Evolutionary conservation across 2,888 invertebrate species (phyloP), one percentile per base, ranked within the genome.

Genomic region (Acrocera orbiculus): DNA sequence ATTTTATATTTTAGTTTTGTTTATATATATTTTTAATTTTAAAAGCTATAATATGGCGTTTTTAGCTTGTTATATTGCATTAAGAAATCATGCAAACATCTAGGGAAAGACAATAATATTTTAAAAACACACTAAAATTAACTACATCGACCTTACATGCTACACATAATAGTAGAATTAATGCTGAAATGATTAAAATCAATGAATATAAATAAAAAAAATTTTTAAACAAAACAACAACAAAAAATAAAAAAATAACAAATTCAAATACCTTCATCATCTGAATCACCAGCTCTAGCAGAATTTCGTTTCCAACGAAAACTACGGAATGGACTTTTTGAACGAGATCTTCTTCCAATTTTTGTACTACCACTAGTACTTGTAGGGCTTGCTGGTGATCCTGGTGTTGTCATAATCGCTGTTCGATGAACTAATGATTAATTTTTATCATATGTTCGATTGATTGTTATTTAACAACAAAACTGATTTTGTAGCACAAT

Each of bases 301-400:
- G 73, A 68, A 44, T 77, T 73, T 59, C 82, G 82, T 66, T 79
- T 79, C 85, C 85, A 86, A 45, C 86, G 73, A 72, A 86, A 86
- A 66, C 83, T 86, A 58, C 86, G 70, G 75, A 89, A 89, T 42
- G 89, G 89, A 51, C 87, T 87, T 68, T 87, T 87, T 69, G 87
- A 87, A 53, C 89, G 76, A 49, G 87, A 83, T 22, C 46, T 43
- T 34, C 46, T 40, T 61, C 67, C 48, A 62, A 48, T 48, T 40
- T 58, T 50, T 11, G 58, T 50, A 24, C 54, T 52, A 31, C 59
- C 52, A 45, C 61, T 61, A 5, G 61, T 54, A 43, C 58, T 51
- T 14, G 36, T 33, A 30, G 45, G 37, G 16, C 39, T 35, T 28
- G 31, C 31, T 29, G 45, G 38, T 36, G 41, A 36, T 24, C 35